phyloP scores from a whole-genome alignment of 2,888 invertebrate species.

The Dicranocentrus wangi region DNA sequence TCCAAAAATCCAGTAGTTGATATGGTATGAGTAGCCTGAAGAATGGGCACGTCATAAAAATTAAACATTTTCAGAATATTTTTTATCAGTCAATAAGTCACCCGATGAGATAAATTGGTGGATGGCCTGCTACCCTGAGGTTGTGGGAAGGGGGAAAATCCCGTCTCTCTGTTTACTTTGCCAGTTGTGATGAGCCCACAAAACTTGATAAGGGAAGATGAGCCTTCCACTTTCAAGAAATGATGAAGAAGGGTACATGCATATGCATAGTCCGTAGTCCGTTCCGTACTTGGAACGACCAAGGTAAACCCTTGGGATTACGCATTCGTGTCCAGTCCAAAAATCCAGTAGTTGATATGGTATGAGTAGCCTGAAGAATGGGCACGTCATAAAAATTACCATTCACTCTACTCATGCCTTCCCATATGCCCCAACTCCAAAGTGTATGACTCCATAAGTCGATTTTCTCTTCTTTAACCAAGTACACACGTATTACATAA shows the following conservation, averaged over 20 bases:
- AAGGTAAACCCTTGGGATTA: conserved; percentile 9
- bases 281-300: too few relatives aligned
- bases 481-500: conserved; percentile 20
- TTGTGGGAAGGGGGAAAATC: neutral
- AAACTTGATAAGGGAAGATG: neutral
- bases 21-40: too few relatives aligned
- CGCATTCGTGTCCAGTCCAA: neutral
- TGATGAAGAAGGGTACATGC: neutral
- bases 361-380: too few relatives aligned
- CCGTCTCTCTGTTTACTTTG: conserved; percentile 4
- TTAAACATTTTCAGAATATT: neutral
- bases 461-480: too few relatives aligned
- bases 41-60: too few relatives aligned
- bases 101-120: neutral
- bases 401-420: too few relatives aligned
- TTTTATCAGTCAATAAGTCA: conserved; percentile 26
- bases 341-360: neutral
- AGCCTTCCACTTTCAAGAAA: neutral
- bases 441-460: too few relatives aligned
- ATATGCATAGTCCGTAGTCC: too few relatives aligned
- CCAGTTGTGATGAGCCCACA: neutral
- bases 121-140: neutral
- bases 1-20: neutral
- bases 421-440: too few relatives aligned
- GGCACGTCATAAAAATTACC: too few relatives aligned